Evolutionary conservation across 2,113 vertebrate species (phyloP), one percentile per base, ranked within the genome.

Genomic region (Vidua macroura): DNA sequence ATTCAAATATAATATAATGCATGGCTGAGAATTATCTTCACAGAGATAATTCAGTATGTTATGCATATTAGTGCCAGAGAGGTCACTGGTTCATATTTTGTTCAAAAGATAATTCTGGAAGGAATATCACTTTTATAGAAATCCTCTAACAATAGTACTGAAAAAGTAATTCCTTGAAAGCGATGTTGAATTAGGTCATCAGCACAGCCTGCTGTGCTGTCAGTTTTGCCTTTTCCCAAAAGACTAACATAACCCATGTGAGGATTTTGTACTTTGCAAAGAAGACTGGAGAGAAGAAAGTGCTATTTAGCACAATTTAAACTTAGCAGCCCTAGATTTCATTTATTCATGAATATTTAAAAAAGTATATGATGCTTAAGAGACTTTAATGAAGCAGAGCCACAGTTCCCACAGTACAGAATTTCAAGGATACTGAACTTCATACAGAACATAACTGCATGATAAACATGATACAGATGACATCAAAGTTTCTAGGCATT

Each of bases 121-220:
- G 30, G 30, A 91, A 76, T 62, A 79, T 0, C 14, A 75, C 24
- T 78, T 92, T 90, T 89, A 93, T 25, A 90, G 46, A 88, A 96
- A 85, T 55, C 15, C 27, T 81, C 1, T 86, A 79, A 89, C 66
- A 93, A 73, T 91, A 17, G 7, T 46, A 58, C 16, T 51, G 44
- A 76, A 88, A 49, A 78, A 92, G 31, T 75, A 55, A 90, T 96
- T 95, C 90, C 76, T 96, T 89, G 76, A 95, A 94, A 93, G 53
- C 0, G 0, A 37, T 72, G n/a, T 72, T 90, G 70, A 95, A 90
- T 77, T 80, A 88, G 82, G 58, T 91, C 78, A 86, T 80, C 82
- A 72, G 28, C 55, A 63, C 21, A 76, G 44, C 53, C 79, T 70
- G 30, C 78, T 90, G 58, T 75, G 31, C 55, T 4, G 2, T 43